Evolutionary conservation across 2,113 vertebrate species (phyloP).

Genomic region (Natator depressus): DNA sequence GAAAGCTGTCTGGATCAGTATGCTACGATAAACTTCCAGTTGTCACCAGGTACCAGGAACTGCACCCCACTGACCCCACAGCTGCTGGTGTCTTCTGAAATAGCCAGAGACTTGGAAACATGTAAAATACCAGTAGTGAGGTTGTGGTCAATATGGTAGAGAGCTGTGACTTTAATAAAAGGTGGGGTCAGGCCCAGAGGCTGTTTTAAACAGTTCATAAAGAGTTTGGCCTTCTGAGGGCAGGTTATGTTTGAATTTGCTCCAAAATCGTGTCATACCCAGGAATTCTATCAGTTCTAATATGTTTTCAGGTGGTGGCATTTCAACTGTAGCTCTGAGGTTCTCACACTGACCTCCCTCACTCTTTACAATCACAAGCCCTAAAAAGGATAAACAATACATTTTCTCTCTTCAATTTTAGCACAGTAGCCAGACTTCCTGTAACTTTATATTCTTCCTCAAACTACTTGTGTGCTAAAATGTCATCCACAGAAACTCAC

Average conservation of each 20-base stretch:
- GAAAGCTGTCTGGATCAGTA: background rate
- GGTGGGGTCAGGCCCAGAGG: background rate
- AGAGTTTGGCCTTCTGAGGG: too few relatives aligned
- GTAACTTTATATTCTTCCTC: background rate
- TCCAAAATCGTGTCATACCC: background rate
- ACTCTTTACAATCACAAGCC: background rate
- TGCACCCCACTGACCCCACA: background rate
- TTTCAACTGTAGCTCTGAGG: background rate
- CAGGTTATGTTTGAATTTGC: background rate
- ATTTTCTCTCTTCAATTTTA: background rate
- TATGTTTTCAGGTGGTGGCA: background rate
- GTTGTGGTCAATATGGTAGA: background rate
- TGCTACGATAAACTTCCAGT: background rate
- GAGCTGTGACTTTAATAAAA: background rate
- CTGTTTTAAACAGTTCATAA: too few relatives aligned
- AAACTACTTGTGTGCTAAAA: slow-evolving; percentile 1
- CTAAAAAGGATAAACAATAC: background rate
- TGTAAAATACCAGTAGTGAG: too few relatives aligned
- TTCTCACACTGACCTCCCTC: background rate
- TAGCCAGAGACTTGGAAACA: background rate
- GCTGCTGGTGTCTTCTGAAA: background rate
- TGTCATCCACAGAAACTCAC: background rate
- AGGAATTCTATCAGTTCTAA: background rate
- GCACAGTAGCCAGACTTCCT: background rate
- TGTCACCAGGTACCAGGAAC: background rate